These are phyloP conservation scores for Hemicrepidius hirtus DNA, from an alignment of 2,888 invertebrate species.

Conservation along the genomic window DNA sequence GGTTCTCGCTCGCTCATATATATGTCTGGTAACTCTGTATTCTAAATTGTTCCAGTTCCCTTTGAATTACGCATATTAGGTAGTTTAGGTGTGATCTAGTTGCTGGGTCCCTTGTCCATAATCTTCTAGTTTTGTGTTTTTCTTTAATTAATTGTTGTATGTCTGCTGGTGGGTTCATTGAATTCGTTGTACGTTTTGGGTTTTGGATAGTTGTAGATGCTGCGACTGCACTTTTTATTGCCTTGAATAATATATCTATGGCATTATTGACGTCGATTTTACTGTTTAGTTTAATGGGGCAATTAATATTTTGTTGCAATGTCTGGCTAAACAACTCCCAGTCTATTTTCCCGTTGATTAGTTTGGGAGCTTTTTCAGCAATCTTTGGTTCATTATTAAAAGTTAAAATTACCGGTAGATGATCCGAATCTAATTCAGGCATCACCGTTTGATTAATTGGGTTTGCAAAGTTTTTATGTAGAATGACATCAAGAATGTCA, in stretches of 20 bases:
- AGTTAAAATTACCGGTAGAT: background rate
- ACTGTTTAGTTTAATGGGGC: background rate
- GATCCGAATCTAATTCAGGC: background rate
- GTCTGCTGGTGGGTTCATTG: background rate
- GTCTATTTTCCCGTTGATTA: background rate
- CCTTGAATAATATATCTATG: background rate
- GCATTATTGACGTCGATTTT: background rate
- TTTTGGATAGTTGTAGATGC: background rate
- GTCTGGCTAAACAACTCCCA: background rate
- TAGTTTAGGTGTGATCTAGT: background rate
- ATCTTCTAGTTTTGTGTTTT: too few species aligned
- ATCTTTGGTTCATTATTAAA: background rate
- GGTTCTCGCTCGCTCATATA: too few species aligned
- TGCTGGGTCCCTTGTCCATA: background rate
- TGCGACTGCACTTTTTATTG: background rate
- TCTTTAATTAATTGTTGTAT: constrained; percentile 4
- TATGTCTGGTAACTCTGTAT: background rate
- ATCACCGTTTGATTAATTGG: background rate
- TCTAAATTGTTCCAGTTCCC: background rate
- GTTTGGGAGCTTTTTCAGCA: background rate
- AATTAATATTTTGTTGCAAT: background rate
- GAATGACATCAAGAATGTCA: background rate
- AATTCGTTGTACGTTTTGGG: background rate
- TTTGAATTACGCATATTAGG: background rate
- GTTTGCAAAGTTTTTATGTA: background rate